Evolutionary conservation across 2,113 vertebrate species (phyloP), one percentile per base, ranked within the genome.

Genomic region (Hippocampus guttulatus): DNA sequence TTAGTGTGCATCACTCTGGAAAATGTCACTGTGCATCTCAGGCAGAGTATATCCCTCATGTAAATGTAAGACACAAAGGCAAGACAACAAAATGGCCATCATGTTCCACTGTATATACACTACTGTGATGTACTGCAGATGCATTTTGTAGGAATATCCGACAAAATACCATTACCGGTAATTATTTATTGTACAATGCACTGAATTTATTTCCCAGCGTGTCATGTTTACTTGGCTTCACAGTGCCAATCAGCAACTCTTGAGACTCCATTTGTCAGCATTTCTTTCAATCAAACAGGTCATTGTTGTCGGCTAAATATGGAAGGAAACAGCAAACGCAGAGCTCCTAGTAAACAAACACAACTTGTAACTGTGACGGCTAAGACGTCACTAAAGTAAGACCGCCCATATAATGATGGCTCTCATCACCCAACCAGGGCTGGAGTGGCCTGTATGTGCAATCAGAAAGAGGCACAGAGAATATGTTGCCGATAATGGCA

Each of bases 1-100:
- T 88, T 87, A 87, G 81, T 81, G 83, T 76, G 80, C 77, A 23
- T 76, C 82, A 84, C 88, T 86, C 82, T 89, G 84, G 84, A 84
- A 88, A 91, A 90, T 91, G 86, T 91, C 85, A 90, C 72, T 20
- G 33, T 60, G 54, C 79, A 78, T 84, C 79, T 78, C 68, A 75
- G 62, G 82, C 85, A 87, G 85, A 79, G 79, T 87, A 82, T 85
- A 86, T 91, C 78, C 81, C 86, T 90, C 88, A 83, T 83, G 74
- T 71, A 82, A 86, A 75, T 75, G 76, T 87, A 84, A 83, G 83
- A 88, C 71, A 74, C 69, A 74, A 80, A 84, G 76, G 78, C 69
- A 88, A 86, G 77, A 79, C 84, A 87, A 83, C 68, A 43, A 80
- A 88, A 78, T 67, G 77, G 54, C 82, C 38, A 64, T 87, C 85